A percentile compares a stretch with the other conserved stretches of the same genome.
Conservation (phyloP, 2,888 invertebrate species). For the Steinernema carpocapsae region DNA sequence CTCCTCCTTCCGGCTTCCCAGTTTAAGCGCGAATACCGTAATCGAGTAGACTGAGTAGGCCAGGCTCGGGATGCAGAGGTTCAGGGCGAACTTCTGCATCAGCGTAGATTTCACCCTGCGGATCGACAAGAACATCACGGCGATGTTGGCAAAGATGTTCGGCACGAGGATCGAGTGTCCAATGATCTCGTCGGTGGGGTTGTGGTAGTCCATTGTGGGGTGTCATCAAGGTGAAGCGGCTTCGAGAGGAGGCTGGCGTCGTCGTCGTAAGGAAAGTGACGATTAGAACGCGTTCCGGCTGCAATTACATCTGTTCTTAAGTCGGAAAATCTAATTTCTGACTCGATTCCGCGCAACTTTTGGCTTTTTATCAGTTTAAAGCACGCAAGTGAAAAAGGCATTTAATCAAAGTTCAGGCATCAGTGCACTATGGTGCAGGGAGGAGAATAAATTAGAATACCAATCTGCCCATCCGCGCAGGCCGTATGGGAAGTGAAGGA, state of each 20-base stretch:
- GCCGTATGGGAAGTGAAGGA: no score
- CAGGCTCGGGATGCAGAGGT: constrained; percentile 8
- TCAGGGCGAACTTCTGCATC: constrained; percentile 26
- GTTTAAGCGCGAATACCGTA: constrained; percentile 1
- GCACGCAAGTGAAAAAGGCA: neutral
- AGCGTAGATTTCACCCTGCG: neutral
- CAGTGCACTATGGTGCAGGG: no score
- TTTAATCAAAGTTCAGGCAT: no score
- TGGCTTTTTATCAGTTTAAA: neutral
- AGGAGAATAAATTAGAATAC: no score
- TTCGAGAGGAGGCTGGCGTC: neutral
- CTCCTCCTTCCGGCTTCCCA: neutral
- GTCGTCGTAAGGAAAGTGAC: neutral
- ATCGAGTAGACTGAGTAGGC: constrained; percentile 20
- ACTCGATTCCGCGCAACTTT: neutral
- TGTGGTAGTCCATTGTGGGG: constrained; percentile 10
- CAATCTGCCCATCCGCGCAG: no score
- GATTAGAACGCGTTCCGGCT: neutral
- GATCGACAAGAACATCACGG: constrained; percentile 11
- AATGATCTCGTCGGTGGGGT: constrained; percentile 12
- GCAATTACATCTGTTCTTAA: neutral
- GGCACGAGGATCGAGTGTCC: constrained; percentile 5
- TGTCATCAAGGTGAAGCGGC: neutral
- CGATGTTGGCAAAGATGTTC: neutral
- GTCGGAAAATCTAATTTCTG: neutral